Evolutionary conservation across 2,113 vertebrate species (phyloP).

Genomic region (Anoura caudifer): DNA sequence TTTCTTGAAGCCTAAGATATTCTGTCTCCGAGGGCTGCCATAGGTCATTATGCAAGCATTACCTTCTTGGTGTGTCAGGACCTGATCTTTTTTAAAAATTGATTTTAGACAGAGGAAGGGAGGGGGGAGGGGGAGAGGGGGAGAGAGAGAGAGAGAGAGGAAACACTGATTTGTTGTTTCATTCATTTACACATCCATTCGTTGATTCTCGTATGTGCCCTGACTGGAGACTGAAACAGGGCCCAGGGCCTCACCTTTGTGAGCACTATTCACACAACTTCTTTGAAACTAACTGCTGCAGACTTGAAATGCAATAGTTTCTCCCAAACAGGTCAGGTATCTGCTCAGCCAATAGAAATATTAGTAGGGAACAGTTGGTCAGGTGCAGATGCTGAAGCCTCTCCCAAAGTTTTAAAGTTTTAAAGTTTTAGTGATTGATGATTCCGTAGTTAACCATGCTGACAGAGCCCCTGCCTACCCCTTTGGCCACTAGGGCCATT

Average conservation of each 20-base stretch:
- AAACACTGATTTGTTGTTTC: too few species aligned
- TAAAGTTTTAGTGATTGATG: not conserved
- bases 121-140: too few species aligned
- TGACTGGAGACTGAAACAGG: too few species aligned
- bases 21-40: not conserved
- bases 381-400: not conserved
- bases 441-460: not conserved
- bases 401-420: not conserved
- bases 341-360: not conserved
- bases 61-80: not conserved
- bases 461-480: not conserved
- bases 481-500: not conserved
- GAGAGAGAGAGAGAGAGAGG: too few species aligned
- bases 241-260: not conserved
- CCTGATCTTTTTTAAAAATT: too few species aligned
- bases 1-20: not conserved
- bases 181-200: too few species aligned
- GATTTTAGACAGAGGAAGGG: too few species aligned
- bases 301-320: not conserved
- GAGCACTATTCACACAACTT: not conserved
- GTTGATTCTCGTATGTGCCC: too few species aligned
- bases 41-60: not conserved
- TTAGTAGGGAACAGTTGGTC: not conserved
- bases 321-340: not conserved
- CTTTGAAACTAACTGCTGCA: conserved; percentile 12